Base-by-base conservation (phyloP, 2,797 vertebrate species). In the Eulemur albifrons region DNA sequence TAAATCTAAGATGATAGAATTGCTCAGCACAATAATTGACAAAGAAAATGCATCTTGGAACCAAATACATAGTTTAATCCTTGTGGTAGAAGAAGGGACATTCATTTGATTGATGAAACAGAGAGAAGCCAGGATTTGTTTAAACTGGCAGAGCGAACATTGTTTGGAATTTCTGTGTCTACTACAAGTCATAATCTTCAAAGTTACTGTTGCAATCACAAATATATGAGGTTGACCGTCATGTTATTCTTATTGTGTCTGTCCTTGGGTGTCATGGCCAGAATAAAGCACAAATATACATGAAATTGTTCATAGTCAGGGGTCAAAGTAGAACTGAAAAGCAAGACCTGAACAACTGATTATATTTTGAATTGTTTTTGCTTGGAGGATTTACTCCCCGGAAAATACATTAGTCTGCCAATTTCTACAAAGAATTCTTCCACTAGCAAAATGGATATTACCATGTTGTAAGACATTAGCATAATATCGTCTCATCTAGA, bases 21-120 rank as follows among this genome's bases (percentile, higher is more conserved):
- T 94, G 76, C 93, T 94, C 35, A 8, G 82, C 35, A 76, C 32
- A 92, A 73, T 95, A 95, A 95, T 43, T 96, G 88, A 83, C 90
- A 95, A 88, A 89, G 83, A 94, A 96, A 95, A 96, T 17, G 59
- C 25, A 73, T 73, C 81, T 69, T 93, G 61, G 57, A 90, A 48
- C 81, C 67, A 54, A 92, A 92, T 50, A 23, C 11, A 35, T 72
- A 81, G 91, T 52, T 93, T 86, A 76, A 83, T 75, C 57, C 45
- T 35, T 25, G 10, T 65, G 25, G 50, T 54, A 14, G 40, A 75
- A 25, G 32, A 84, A n/a, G 30, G 21, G 82, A 67, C 23, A 90
- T 59, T 61, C 54, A 25, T 50, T 61, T 97, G 80, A 91, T 59
- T 83, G 43, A 73, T 59, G 30, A 76, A 84, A 81, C 63, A 67